These are phyloP conservation scores for Carcina quercana DNA, from an alignment of 2,888 invertebrate species.

Conservation along the genomic window DNA sequence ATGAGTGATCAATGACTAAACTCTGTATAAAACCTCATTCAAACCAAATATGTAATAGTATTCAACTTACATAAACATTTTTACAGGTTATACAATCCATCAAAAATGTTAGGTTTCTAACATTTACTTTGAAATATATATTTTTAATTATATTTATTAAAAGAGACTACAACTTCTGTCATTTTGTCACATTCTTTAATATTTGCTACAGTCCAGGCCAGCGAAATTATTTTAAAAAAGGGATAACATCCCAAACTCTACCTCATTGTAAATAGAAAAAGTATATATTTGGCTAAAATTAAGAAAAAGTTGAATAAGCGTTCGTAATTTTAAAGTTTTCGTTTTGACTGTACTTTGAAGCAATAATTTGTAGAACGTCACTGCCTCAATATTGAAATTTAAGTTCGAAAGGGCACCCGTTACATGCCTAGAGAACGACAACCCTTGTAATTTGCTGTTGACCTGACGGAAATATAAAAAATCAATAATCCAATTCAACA, in stretches of 20 bases:
- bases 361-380: conserved; percentile 51
- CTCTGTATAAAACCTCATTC: conserved; percentile 69
- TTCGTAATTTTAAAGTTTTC: conserved; percentile 32
- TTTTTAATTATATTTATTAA: too few species aligned
- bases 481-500: too few species aligned
- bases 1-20: too few species aligned
- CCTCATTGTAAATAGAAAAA: conserved; percentile 67
- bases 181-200: too few species aligned
- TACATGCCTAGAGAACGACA: too few species aligned
- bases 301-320: conserved; percentile 46
- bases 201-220: conserved; percentile 38
- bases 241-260: conserved; percentile 54
- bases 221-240: conserved; percentile 50
- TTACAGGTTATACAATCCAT: conserved; percentile 5
- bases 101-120: not conserved
- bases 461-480: too few species aligned
- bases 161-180: too few species aligned
- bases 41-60: conserved; percentile 54
- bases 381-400: conserved; percentile 40
- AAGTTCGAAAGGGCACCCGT: too few species aligned
- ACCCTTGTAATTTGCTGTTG: too few species aligned
- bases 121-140: not conserved
- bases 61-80: not conserved
- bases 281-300: conserved; percentile 57
- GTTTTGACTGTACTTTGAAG: conserved; percentile 41